Evolutionary conservation across 1,140 invertebrate genomes (phyloP), one percentile per base, ranked within the genome.

Genomic region (Harpegnathos saltator): DNA sequence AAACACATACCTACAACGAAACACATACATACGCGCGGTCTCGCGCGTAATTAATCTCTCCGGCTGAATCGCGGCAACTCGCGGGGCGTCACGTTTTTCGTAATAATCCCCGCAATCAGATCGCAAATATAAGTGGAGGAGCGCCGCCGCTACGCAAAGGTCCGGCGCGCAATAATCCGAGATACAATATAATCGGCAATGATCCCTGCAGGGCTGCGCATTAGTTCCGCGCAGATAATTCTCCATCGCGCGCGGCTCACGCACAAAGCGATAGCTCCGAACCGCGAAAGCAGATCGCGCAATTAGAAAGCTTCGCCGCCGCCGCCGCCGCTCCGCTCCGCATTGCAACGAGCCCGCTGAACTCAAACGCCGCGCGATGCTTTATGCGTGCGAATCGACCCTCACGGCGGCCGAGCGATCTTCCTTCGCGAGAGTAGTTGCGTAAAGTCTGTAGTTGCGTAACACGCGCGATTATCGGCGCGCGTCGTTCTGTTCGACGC

Each of bases 161-260:
- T 62, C 62, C n/a, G n/a, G 85, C 56, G 58, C 65, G 44, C 22
- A 80, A 44, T 44, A 44, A 44, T 44, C 38, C 3, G 38, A 58
- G 81, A 77, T 75, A 85, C 77, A 88, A 88, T 90, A 88, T 90
- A 90, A 90, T 90, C 83, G 88, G 22, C 65, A 85, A 84, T 72
- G 71, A 33, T 78, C 69, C 72, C 88, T 66, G 22, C 54, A 68
- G 77, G 81, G 22, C 54, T 83, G 61, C 84, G 80, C 90, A 91
- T 91, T 86, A 89, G 81, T 91, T 90, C 72, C 82, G 24, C 65
- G 72, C 59, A 85, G 87, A 85, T 90, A 84, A 91, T 90, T 91
- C 89, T 89, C 89, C 78, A 91, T 91, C 90, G 89, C 89, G 89
- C 89, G 91, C 85, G 90, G 89, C 78, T 77, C 73, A 69, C n/a